Evolutionary conservation across 2,888 invertebrate species (phyloP).

Genomic region (Meliscaeva auricollis): DNA sequence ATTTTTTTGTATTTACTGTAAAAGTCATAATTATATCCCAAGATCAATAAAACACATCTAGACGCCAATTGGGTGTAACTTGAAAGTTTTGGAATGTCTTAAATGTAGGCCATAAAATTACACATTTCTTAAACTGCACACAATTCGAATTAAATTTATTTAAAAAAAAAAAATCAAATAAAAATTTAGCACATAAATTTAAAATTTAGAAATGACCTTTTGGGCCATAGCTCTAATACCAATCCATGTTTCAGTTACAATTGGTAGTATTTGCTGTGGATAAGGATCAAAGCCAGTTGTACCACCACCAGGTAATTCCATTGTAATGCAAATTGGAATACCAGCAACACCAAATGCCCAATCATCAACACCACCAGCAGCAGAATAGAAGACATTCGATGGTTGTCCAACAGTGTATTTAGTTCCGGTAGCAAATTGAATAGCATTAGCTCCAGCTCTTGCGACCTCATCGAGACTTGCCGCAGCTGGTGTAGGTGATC

Average conservation of each 20-base stretch:
- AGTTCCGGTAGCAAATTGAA: conserved; percentile 81
- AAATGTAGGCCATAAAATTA: too few relatives aligned
- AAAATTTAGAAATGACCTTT: conserved; percentile 79
- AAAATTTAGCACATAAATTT: conserved; percentile 45
- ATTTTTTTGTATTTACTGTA: too few relatives aligned
- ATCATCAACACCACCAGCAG: conserved; percentile 88
- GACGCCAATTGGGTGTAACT: too few relatives aligned
- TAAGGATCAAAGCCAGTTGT: conserved; percentile 86
- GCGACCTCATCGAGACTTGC: conserved; percentile 83
- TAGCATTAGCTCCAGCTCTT: conserved; percentile 82
- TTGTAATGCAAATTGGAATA: conserved; percentile 87
- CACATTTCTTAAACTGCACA: too few relatives aligned
- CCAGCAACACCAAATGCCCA: conserved; percentile 86
- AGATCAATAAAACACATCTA: too few relatives aligned
- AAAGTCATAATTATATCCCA: too few relatives aligned
- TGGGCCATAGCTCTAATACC: conserved; percentile 83
- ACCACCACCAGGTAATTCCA: conserved; percentile 87
- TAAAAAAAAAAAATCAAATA: too few relatives aligned
- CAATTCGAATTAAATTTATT: too few relatives aligned
- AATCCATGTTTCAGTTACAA: conserved; percentile 86
- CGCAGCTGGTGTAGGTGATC: conserved; percentile 83
- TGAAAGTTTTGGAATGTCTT: too few relatives aligned
- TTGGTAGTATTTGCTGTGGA: conserved; percentile 85
- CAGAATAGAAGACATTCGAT: conserved; percentile 84
- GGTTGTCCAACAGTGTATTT: conserved; percentile 83